Conservation (phyloP, 1,140 invertebrate species). For the Drosophila busckii region DNA sequence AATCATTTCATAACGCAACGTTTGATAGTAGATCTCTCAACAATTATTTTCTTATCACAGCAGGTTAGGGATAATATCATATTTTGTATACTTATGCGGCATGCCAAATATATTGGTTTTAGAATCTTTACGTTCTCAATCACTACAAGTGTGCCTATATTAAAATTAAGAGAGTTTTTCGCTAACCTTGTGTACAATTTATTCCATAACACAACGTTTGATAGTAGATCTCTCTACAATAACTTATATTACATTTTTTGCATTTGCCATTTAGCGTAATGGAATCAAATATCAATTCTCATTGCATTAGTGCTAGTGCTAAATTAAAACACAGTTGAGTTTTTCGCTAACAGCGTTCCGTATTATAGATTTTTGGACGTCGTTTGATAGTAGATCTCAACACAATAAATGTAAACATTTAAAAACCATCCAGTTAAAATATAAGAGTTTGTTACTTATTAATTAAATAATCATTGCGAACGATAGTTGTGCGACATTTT, state of each 20-base stretch:
- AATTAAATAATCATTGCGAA: no score
- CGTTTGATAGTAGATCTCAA: slow-evolving; percentile 65
- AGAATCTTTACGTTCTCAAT: no score
- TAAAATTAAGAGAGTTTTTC: slow-evolving; percentile 56
- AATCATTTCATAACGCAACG: slow-evolving; percentile 40
- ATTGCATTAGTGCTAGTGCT: slow-evolving; percentile 5
- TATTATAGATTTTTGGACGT: slow-evolving; percentile 30
- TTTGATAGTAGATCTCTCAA: slow-evolving; percentile 73
- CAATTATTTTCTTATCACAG: no score
- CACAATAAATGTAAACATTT: slow-evolving; percentile 23
- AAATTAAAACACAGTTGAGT: slow-evolving; percentile 35
- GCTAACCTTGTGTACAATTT: slow-evolving; percentile 58
- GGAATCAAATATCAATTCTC: not conserved
- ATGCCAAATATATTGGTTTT: no score
- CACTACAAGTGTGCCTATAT: slow-evolving; percentile 41
- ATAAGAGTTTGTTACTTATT: no score
- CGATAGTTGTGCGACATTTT: no score
- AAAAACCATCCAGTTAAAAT: no score
- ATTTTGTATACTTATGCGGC: no score
- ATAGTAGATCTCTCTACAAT: slow-evolving; percentile 69
- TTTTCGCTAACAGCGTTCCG: slow-evolving; percentile 61
- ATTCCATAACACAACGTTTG: slow-evolving; percentile 50
- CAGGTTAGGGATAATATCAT: no score
- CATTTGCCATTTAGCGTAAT: slow-evolving; percentile 3
- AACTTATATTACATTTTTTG: no score